A percentile compares a stretch with the other conserved stretches of the same genome.
phyloP scores from a whole-genome alignment of 2,113 vertebrate genomes.

The Acrocephalus kingi region DNA sequence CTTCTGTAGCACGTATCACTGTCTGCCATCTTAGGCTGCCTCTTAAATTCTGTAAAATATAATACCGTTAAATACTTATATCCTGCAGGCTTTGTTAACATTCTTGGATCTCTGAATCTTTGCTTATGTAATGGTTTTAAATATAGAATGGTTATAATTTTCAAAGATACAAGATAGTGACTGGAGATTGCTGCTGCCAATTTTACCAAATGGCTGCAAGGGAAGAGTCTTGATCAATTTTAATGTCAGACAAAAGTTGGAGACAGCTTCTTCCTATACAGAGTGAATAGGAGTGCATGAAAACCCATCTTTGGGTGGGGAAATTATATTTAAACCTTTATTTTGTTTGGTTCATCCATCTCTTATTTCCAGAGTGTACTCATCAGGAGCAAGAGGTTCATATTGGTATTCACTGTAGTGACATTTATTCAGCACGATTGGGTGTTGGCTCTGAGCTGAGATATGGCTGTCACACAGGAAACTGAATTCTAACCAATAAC shows the following conservation, averaged over 20 bases:
- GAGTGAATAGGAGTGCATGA: neutral
- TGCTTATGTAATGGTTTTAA: neutral
- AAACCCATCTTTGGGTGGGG: neutral
- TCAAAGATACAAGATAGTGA: neutral
- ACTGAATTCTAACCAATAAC: neutral
- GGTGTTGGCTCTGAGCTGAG: neutral
- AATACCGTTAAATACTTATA: neutral
- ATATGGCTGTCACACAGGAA: neutral
- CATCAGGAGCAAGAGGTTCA: neutral
- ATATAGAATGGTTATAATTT: neutral
- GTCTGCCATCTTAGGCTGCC: neutral
- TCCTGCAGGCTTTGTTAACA: neutral
- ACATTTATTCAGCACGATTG: accelerated
- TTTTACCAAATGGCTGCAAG: neutral
- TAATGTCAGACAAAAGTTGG: neutral
- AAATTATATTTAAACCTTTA: neutral
- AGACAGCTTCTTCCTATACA: neutral
- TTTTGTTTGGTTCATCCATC: neutral
- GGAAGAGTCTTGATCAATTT: neutral
- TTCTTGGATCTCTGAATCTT: neutral
- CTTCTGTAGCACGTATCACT: neutral
- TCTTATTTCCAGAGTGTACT: neutral
- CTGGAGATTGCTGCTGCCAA: neutral
- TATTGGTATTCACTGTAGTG: neutral
- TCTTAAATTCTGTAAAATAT: neutral